Percentiles rank a stretch among this genome's conserved stretches.
These are phyloP conservation scores for Galerucella calmariensis DNA, from an alignment of 2,888 invertebrate species.

Conservation along the genomic window DNA sequence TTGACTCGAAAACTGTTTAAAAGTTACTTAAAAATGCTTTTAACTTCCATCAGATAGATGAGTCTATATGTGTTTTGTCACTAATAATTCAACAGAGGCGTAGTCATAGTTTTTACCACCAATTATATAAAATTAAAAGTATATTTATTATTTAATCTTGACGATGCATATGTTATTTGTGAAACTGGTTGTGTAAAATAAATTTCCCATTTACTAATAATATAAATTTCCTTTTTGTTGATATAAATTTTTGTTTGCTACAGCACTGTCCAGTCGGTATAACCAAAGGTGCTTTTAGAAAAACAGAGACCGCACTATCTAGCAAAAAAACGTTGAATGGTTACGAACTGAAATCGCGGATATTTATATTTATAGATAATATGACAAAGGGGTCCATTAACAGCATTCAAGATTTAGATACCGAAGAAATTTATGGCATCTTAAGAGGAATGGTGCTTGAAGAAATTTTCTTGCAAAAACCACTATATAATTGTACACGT, in stretches of 20 bases:
- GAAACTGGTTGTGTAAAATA: too few relatives aligned
- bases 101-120: neutral
- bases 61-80: conserved; percentile 60
- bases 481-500: too few relatives aligned
- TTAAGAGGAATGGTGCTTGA: conserved; percentile 4
- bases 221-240: too few relatives aligned
- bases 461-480: too few relatives aligned
- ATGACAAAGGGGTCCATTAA: conserved; percentile 45
- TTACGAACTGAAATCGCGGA: conserved; percentile 41
- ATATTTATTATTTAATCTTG: too few relatives aligned
- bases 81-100: conserved; percentile 24
- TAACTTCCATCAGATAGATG: conserved; percentile 53
- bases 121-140: too few relatives aligned
- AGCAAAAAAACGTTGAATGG: conserved; percentile 22
- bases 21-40: conserved; percentile 64
- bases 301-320: neutral
- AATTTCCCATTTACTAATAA: too few relatives aligned
- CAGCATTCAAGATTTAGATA: conserved; percentile 30
- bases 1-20: conserved; percentile 59
- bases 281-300: neutral
- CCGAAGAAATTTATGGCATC: conserved; percentile 15
- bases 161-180: too few relatives aligned
- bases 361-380: conserved; percentile 48
- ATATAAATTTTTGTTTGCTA: too few relatives aligned
- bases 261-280: neutral